These are phyloP conservation scores for Paedocypris sp. DNA, from an alignment of 2,113 vertebrate genomes.

Conservation along the genomic window DNA sequence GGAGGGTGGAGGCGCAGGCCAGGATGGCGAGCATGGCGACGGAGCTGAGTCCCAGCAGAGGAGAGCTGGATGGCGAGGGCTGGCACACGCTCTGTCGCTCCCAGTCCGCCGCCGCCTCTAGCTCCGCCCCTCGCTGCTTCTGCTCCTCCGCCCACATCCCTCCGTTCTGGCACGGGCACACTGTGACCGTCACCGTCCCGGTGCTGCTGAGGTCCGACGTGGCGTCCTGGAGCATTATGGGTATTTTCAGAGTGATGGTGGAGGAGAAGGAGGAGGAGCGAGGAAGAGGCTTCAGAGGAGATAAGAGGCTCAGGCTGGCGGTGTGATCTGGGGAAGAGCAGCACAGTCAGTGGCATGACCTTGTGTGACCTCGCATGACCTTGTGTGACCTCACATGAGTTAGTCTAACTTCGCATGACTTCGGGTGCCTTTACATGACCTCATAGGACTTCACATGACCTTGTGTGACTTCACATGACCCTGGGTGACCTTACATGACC, in stretches of 20 bases:
- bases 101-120: conserved; percentile 37
- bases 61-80: conserved; percentile 50
- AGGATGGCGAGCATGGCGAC: conserved; percentile 71
- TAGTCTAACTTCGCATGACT: too few species aligned
- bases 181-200: conserved; percentile 71
- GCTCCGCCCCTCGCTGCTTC: conserved; percentile 33
- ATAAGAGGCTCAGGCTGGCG: conserved; percentile 60
- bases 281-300: conserved; percentile 49
- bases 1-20: conserved; percentile 69
- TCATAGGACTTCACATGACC: too few species aligned
- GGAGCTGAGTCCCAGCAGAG: conserved; percentile 67
- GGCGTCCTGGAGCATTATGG: conserved; percentile 71
- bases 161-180: conserved; percentile 71
- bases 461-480: too few species aligned
- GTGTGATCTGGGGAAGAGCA: conserved; percentile 48
- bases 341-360: too few species aligned
- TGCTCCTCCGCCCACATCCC: conserved; percentile 58
- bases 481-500: too few species aligned
- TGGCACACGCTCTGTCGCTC: conserved; percentile 54
- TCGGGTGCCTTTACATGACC: too few species aligned
- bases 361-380: too few species aligned
- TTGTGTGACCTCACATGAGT: too few species aligned
- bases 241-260: conserved; percentile 59
- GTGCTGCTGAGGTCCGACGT: conserved; percentile 71
- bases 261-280: conserved; percentile 44